Evolutionary conservation across 2,113 vertebrate species (phyloP).

Genomic region (Centropus bengalensis): DNA sequence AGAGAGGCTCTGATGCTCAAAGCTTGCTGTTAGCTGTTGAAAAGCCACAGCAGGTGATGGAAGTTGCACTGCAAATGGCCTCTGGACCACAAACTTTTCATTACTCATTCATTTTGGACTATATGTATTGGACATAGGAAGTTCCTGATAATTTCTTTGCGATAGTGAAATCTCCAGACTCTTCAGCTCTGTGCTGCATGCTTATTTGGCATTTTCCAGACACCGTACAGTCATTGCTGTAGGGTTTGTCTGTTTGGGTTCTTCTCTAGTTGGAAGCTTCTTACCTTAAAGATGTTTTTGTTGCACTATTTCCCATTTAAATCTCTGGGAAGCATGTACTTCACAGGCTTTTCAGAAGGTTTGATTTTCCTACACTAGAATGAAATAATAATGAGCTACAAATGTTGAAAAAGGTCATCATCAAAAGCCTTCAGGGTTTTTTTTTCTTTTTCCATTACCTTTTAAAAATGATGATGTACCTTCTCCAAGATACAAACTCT

Average conservation of each 20-base stretch:
- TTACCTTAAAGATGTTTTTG: background rate
- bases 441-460: background rate
- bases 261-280: background rate
- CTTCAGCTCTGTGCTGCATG: background rate
- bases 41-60: slow-evolving; percentile 55
- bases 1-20: slow-evolving; percentile 53
- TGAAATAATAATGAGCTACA: background rate
- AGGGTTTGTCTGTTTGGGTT: background rate
- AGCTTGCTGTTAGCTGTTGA: slow-evolving; percentile 34
- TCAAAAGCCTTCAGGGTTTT: background rate
- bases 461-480: background rate
- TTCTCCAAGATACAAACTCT: background rate
- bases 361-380: background rate
- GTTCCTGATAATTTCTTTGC: background rate
- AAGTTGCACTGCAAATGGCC: background rate
- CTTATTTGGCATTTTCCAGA: background rate
- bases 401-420: background rate
- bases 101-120: background rate
- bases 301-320: background rate
- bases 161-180: background rate
- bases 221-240: background rate
- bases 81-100: background rate
- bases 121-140: background rate
- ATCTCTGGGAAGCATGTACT: background rate
- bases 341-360: background rate